A percentile compares a stretch with the other conserved stretches of the same genome.
These are phyloP conservation scores for Nibea albiflora DNA, from an alignment of 2,113 vertebrate species.

Conservation along the genomic window DNA sequence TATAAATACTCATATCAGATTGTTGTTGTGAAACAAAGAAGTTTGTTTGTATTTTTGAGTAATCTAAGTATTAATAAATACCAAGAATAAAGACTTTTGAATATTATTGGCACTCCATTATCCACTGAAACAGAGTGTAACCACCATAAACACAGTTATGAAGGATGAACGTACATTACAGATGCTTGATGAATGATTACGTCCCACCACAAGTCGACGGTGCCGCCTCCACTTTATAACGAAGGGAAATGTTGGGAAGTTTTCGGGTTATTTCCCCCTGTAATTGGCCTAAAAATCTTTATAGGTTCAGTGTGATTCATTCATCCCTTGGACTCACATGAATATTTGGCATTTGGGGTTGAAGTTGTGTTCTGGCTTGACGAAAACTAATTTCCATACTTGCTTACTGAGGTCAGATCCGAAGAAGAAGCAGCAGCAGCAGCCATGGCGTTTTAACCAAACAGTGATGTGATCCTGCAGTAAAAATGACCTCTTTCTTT, in stretches of 20 bases:
- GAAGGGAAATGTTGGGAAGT: neutral
- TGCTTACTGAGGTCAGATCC: slow-evolving; percentile 20
- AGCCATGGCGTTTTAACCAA: slow-evolving; percentile 7
- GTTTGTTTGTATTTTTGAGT: neutral
- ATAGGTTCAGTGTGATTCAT: slow-evolving; percentile 16
- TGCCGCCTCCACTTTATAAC: neutral
- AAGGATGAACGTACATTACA: neutral
- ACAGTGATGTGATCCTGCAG: neutral
- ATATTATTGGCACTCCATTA: neutral
- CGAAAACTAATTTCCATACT: slow-evolving; percentile 9
- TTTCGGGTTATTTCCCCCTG: neutral
- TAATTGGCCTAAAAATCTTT: neutral
- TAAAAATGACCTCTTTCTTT: too few species aligned
- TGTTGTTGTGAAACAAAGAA: neutral
- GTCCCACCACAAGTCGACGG: neutral
- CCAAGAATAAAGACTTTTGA: neutral
- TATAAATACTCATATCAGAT: too few species aligned
- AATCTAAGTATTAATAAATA: too few species aligned
- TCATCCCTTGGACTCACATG: neutral
- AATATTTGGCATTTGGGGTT: slow-evolving; percentile 9
- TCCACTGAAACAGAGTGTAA: neutral
- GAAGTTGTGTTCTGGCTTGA: slow-evolving; percentile 22
- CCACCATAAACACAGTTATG: neutral
- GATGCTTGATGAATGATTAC: neutral
- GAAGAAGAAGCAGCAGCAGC: neutral